Conservation (phyloP, 2,797 vertebrate genomes). For the Lateolabrax maculatus region DNA sequence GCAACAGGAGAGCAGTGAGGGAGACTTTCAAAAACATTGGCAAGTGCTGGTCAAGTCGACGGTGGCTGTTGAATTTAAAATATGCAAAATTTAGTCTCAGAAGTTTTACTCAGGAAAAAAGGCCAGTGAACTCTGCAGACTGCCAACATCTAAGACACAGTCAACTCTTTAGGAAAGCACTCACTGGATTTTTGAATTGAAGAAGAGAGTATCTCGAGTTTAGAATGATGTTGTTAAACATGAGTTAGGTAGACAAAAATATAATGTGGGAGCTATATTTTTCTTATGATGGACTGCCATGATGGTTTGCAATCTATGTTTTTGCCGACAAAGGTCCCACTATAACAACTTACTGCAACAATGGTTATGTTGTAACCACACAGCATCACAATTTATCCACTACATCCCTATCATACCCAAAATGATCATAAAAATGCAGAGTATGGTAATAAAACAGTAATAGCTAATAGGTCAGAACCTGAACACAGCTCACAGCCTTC, state of each 20-base stretch:
- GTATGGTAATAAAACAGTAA: slow-evolving; percentile 30
- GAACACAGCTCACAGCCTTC: slow-evolving; percentile 14
- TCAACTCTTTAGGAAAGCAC: slow-evolving; percentile 2
- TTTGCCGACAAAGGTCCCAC: not conserved
- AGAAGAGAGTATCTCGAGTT: not conserved
- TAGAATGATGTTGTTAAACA: not conserved
- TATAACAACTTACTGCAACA: slow-evolving; percentile 16
- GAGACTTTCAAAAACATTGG: not conserved
- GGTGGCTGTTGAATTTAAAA: too few species aligned
- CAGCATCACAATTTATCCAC: not conserved
- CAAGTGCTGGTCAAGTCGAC: not conserved
- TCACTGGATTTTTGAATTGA: not conserved
- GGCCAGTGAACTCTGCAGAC: slow-evolving; percentile 14
- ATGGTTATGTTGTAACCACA: not conserved
- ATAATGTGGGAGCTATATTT: not conserved
- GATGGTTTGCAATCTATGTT: not conserved
- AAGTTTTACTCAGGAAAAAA: slow-evolving; percentile 40
- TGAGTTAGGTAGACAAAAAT: not conserved
- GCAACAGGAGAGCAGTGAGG: not conserved
- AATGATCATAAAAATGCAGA: slow-evolving; percentile 30
- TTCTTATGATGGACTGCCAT: not conserved
- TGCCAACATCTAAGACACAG: slow-evolving; percentile 24
- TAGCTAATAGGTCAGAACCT: slow-evolving; percentile 25
- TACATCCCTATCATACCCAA: slow-evolving; percentile 10
- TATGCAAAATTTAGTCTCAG: slow-evolving; percentile 25